These are phyloP conservation scores for Carcharodon carcharias DNA, from an alignment of 2,797 vertebrate genomes.

Conservation along the genomic window DNA sequence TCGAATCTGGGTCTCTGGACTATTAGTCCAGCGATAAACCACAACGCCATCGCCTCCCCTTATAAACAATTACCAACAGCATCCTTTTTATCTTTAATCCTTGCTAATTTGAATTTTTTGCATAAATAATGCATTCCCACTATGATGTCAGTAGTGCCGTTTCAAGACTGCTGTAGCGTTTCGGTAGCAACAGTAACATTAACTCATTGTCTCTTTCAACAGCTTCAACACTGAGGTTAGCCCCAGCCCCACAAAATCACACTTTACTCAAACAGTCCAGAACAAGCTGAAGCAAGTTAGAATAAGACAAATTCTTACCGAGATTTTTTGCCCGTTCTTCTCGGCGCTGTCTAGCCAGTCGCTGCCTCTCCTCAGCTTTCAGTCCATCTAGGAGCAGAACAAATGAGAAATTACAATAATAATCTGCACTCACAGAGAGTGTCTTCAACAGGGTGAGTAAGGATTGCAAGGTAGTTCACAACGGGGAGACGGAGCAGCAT, in stretches of 20 bases:
- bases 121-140: not conserved
- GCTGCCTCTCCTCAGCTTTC: slow-evolving; percentile 84
- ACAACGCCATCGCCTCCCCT: no score
- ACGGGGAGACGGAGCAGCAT: not conserved
- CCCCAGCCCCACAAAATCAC: not conserved
- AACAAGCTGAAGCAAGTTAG: not conserved
- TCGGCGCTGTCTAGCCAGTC: slow-evolving; percentile 80
- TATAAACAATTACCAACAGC: not conserved
- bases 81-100: not conserved
- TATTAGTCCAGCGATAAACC: no score
- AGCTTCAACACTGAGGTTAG: not conserved
- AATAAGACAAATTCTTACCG: slow-evolving; percentile 60
- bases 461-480: not conserved
- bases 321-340: slow-evolving; percentile 90
- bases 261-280: not conserved
- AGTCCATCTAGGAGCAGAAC: slow-evolving; percentile 60
- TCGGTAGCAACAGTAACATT: not conserved
- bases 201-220: not conserved
- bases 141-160: not conserved
- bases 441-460: not conserved
- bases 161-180: not conserved
- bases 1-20: no score
- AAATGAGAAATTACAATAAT: not conserved
- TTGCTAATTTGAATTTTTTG: not conserved
- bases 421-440: not conserved